Percentiles rank a stretch among this genome's conserved stretches.
Conservation (phyloP, 2,797 vertebrate species). For the Botia kubotai region DNA sequence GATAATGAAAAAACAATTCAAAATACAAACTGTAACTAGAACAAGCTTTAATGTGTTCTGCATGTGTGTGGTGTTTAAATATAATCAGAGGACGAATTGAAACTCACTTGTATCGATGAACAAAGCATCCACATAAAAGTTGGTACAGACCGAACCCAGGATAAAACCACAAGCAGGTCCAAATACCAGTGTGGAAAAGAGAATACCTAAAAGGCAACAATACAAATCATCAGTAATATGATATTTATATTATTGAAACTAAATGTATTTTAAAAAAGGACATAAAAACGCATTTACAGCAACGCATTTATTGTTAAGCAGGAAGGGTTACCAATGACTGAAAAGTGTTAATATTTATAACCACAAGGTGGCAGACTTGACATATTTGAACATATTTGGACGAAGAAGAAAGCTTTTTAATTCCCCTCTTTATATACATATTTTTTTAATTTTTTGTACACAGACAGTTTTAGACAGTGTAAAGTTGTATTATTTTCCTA, state of each 20-base stretch:
- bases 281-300: too few species aligned
- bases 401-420: not conserved
- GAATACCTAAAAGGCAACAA: constrained; percentile 84
- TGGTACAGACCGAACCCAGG: constrained; percentile 97
- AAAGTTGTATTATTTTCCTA: too few species aligned
- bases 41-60: not conserved
- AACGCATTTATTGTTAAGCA: not conserved
- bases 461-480: not conserved
- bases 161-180: constrained; percentile 98
- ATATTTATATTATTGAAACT: too few species aligned
- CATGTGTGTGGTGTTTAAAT: constrained; percentile 5
- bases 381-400: not conserved
- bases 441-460: too few species aligned
- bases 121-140: constrained; percentile 96
- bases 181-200: constrained; percentile 97
- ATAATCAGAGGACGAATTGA: not conserved
- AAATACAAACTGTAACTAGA: not conserved
- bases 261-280: not conserved
- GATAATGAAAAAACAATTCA: not conserved
- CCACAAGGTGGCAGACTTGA: constrained; percentile 54
- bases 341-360: not conserved
- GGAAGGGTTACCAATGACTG: not conserved
- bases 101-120: constrained; percentile 95
- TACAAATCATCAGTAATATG: not conserved
- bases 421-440: not conserved